Evolutionary conservation across 2,797 vertebrate species (phyloP).

Genomic region (Rhinoraja longicauda): DNA sequence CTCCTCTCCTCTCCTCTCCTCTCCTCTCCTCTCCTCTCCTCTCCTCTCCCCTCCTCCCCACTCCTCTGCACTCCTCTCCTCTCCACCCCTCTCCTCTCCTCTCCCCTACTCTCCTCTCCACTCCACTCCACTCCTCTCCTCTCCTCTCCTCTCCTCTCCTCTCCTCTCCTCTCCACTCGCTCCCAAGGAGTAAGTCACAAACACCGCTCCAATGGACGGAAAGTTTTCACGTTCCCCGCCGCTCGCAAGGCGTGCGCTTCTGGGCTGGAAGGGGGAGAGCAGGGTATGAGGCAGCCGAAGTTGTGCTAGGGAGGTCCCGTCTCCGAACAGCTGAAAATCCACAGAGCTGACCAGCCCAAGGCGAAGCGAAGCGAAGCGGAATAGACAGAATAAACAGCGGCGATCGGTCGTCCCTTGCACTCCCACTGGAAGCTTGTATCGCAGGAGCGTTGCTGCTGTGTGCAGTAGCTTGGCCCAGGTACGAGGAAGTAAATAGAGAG

Average conservation of each 20-base stretch:
- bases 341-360: too few relatives aligned
- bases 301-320: background rate
- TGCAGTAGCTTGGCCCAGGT: background rate
- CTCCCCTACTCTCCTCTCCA: background rate
- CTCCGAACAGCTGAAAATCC: background rate
- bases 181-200: background rate
- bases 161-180: background rate
- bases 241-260: background rate
- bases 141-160: background rate
- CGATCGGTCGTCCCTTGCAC: background rate
- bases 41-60: too few relatives aligned
- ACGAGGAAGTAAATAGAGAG: slow-evolving; percentile 20
- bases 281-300: too few relatives aligned
- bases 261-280: background rate
- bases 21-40: background rate
- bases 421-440: background rate
- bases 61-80: too few relatives aligned
- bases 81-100: slow-evolving; percentile 42
- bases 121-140: background rate
- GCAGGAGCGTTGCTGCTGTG: background rate
- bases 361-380: background rate
- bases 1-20: background rate
- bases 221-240: background rate
- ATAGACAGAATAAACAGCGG: background rate
- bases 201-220: too few relatives aligned